phyloP scores from a whole-genome alignment of 2,888 invertebrate genomes.

The Mythimna loreyi region DNA sequence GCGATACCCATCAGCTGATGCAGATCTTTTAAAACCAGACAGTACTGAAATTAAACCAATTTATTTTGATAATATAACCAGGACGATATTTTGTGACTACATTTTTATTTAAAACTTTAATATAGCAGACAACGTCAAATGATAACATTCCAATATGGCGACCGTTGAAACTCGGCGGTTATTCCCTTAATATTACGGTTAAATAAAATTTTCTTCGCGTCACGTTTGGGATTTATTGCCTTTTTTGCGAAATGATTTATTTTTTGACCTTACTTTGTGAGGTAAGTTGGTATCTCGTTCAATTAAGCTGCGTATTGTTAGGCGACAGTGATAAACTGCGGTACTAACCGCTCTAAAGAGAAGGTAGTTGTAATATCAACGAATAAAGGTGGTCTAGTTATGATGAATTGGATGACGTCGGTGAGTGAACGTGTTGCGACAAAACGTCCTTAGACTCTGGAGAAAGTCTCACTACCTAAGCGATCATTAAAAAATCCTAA shows the following conservation, averaged over 20 bases:
- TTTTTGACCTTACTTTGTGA: slow-evolving; percentile 54
- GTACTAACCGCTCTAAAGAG: slow-evolving; percentile 14
- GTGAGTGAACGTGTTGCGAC: not conserved
- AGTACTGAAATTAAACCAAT: slow-evolving; percentile 48
- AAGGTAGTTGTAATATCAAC: slow-evolving; percentile 11
- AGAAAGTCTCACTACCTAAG: not conserved
- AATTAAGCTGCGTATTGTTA: slow-evolving; percentile 57
- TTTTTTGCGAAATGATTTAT: slow-evolving; percentile 48
- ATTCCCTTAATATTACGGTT: slow-evolving; percentile 58
- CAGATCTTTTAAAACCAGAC: slow-evolving; percentile 23
- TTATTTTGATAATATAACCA: too few species aligned
- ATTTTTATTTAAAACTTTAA: slow-evolving; percentile 51
- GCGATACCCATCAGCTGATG: slow-evolving; percentile 26
- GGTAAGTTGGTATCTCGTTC: slow-evolving; percentile 57
- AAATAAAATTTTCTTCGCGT: slow-evolving; percentile 58
- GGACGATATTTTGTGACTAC: slow-evolving; percentile 23
- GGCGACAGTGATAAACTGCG: slow-evolving; percentile 51
- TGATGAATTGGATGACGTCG: slow-evolving; percentile 16
- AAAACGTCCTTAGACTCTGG: not conserved
- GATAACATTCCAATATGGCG: slow-evolving; percentile 58
- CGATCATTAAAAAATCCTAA: not conserved
- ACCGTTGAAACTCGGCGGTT: slow-evolving; percentile 28
- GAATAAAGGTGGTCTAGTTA: slow-evolving; percentile 11
- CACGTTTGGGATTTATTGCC: slow-evolving; percentile 54
- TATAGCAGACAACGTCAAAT: slow-evolving; percentile 49